phyloP scores from a whole-genome alignment of 2,888 invertebrate species.

The Orthonychiurus folsomi region DNA sequence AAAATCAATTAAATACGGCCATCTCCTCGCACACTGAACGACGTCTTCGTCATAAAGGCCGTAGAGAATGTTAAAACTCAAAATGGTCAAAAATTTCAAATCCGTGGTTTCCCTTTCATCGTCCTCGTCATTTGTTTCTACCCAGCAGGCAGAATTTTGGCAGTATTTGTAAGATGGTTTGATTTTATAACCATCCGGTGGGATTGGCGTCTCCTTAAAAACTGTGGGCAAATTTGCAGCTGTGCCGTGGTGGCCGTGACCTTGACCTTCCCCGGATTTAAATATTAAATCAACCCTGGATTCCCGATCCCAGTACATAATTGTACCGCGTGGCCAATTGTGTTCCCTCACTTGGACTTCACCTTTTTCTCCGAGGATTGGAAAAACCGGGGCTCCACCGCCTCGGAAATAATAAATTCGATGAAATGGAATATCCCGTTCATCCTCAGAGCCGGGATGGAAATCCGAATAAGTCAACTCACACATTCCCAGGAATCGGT shows the following conservation, averaged over 20 bases:
- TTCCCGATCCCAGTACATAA: slow-evolving; percentile 25
- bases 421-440: slow-evolving; percentile 28
- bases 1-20: slow-evolving; percentile 11
- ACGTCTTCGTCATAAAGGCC: slow-evolving; percentile 7
- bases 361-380: slow-evolving; percentile 25
- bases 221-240: too few relatives aligned
- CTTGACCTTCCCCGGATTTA: slow-evolving; percentile 19
- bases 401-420: slow-evolving; percentile 26
- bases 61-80: slow-evolving; percentile 9
- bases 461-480: slow-evolving; percentile 21
- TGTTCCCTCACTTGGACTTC: slow-evolving; percentile 25
- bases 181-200: not conserved
- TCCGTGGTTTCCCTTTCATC: too few relatives aligned
- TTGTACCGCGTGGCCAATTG: slow-evolving; percentile 21
- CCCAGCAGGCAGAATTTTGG: not conserved
- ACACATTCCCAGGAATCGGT: slow-evolving; percentile 28
- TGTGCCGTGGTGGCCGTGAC: too few relatives aligned
- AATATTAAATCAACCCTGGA: slow-evolving; percentile 23
- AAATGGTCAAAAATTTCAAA: not conserved
- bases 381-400: slow-evolving; percentile 22
- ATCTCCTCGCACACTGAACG: not conserved
- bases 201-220: too few relatives aligned
- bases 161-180: not conserved
- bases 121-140: not conserved
- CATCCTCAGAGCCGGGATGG: slow-evolving; percentile 12